Base-by-base conservation (phyloP, 2,797 vertebrate genomes). In the Pipistrellus pipistrellus region DNA sequence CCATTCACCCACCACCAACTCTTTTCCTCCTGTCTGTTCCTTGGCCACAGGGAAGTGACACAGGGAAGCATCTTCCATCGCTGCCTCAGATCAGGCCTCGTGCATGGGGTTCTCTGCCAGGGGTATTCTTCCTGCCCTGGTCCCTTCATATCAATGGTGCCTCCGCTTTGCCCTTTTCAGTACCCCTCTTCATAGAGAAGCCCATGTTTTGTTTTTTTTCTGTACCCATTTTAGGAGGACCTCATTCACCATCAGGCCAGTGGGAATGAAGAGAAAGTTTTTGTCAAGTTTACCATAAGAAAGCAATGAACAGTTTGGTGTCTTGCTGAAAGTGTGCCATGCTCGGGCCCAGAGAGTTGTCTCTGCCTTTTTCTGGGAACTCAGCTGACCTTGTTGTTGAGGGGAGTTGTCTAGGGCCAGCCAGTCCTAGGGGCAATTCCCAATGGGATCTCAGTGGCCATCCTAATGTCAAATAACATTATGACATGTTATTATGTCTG, bases 211-310 rank as follows among this genome's bases (percentile, higher is more conserved):
- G 46, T 93, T 84, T 75, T 87, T 83, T 84, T 62, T 92, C 69
- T 84, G 64, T 83, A 71, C 57, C 66, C 23, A 15, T 85, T 71
- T 71, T 59, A 80, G 82, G 80, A 93, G 80, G 69, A 66, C 83
- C 53, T 94, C 64, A 41, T 78, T 59, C 27, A 85, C 64, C 48
- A 3, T 91, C 62, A 77, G 80, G 75, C 75, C 86, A 85, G 59
- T 69, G 25, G 38, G 51, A 93, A 88, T 68, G 72, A 88, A 92
- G 62, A 46, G 83, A 87, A 90, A 90, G 57, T 76, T 94, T 95
- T 87, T 77, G 38, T 75, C 38, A 93, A 69, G 32, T 96, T 96
- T 92, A 69, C 41, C 17, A 9, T 72, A 90, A 88, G 91, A 91
- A 95, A 77, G 69, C 66, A 81, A 46, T 62, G 55, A 44, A 76